phyloP scores from a whole-genome alignment of 2,888 invertebrate species.

The Diaprepes abbreviatus region DNA sequence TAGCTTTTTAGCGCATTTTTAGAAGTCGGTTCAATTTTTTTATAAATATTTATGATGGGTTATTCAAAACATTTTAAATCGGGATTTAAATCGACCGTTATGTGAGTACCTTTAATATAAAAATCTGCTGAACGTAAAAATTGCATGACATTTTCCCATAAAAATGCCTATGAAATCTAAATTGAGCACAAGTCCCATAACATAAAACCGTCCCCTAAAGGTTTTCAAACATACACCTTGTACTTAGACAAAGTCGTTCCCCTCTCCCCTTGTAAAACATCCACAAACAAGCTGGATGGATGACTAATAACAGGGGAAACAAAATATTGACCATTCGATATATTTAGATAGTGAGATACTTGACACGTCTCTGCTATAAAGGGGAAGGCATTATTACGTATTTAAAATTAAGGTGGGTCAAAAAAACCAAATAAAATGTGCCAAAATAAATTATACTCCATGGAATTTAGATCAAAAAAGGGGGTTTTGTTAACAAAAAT shows the following conservation, averaged over 20 bases:
- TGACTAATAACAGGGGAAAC: constrained; percentile 42
- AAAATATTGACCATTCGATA: constrained; percentile 37
- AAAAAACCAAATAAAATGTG: too few relatives aligned
- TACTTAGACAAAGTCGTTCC: neutral
- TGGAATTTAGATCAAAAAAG: too few relatives aligned
- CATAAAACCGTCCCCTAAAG: constrained; percentile 7
- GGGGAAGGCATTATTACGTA: constrained; percentile 18
- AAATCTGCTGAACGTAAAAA: too few relatives aligned
- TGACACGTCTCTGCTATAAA: constrained; percentile 31
- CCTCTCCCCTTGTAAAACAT: constrained; percentile 9
- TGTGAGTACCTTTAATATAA: too few relatives aligned
- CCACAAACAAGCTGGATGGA: constrained; percentile 17
- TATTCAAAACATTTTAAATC: too few relatives aligned
- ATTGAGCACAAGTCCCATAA: neutral
- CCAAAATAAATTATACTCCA: too few relatives aligned
- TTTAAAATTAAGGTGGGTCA: constrained; percentile 9
- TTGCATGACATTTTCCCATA: constrained; percentile 5
- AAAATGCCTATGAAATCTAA: constrained; percentile 19
- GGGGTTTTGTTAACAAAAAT: too few relatives aligned
- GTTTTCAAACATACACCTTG: neutral
- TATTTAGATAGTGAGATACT: constrained; percentile 34
- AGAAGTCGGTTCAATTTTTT: too few relatives aligned
- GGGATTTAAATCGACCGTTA: too few relatives aligned
- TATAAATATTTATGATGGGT: too few relatives aligned
- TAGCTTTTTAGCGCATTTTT: too few relatives aligned